Evolutionary conservation across 2,888 invertebrate species (phyloP), one percentile per base, ranked within the genome.

Genomic region (Cosmia pyralina): DNA sequence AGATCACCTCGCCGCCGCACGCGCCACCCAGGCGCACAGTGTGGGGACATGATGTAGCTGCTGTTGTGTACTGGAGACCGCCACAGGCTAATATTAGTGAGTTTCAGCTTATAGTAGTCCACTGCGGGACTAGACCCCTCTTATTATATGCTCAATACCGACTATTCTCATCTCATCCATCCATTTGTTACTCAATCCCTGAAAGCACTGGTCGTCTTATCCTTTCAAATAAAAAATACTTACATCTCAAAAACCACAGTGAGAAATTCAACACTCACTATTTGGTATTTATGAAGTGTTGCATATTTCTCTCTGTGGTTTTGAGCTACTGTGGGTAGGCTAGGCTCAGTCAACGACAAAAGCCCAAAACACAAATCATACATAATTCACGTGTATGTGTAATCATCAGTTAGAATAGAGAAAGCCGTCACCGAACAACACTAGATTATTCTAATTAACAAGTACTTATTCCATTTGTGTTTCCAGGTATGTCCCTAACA

Each of bases 81-180:
- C 97, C 98, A 0, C 98, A 98, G 91, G 97, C 98, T 69, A 98
- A 98, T 91, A 97, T 97, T 80, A 97, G 98, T 98, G 91, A 96
- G 97, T 96, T 2, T 13, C 4, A n/a, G 3, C 15, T 13, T 17
- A 17, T 38, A 17, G 63, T 13, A 38, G 13, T 28, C n/a, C 6
- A 15, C 15, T 59, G 15, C 22, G 15, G 15, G 2, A 55, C 7
- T 15, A 15, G 8, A 22, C 13, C 11, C 11, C 34, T n/a, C 7
- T 13, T 46, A 48, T 19, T 10, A 5, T 50, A 34, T 50, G 34
- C 34, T n/a, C 10, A 50, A 15, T 34, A 64, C n/a, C 15, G 15
- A n/a, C 10, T 6, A 10, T 63, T 28, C 13, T 48, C 5, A 50
- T 34, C 19, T 48, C 5, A 64, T 34, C 19, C 19, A 28, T 63